phyloP scores from a whole-genome alignment of 2,888 invertebrate genomes.

The Ophraella communa region DNA sequence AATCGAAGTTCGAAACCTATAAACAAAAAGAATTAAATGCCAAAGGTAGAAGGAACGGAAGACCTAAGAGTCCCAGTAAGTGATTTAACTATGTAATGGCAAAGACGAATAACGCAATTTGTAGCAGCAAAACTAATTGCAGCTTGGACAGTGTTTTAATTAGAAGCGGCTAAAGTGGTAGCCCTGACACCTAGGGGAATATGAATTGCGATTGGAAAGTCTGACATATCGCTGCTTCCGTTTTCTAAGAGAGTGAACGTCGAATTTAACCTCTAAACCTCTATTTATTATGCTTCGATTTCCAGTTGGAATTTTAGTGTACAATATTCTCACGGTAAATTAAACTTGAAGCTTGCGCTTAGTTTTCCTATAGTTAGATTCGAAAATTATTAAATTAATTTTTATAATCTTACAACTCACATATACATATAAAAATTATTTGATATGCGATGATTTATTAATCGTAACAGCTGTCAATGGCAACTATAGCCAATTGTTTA shows the following conservation, averaged over 20 bases:
- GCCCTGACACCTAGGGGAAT: constrained; percentile 59
- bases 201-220: constrained; percentile 59
- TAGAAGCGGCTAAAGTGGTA: constrained; percentile 59
- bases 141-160: constrained; percentile 62
- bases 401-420: no score
- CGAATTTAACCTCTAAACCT: constrained; percentile 28
- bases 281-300: constrained; percentile 44
- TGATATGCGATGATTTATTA: no score
- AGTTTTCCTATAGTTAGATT: no score
- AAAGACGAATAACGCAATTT: constrained; percentile 63
- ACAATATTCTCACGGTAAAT: not conserved
- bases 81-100: constrained; percentile 54
- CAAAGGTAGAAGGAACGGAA: constrained; percentile 4
- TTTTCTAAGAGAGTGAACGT: constrained; percentile 37
- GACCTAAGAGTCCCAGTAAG: constrained; percentile 38
- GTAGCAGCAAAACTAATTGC: constrained; percentile 61
- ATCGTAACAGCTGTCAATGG: no score
- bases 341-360: not conserved
- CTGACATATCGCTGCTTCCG: constrained; percentile 54
- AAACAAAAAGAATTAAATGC: constrained; percentile 12
- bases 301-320: not conserved
- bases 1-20: constrained; percentile 12
- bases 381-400: no score
- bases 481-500: no score
- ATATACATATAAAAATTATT: no score